Conservation (phyloP, 2,888 invertebrate species). For the Cabera pusaria region DNA sequence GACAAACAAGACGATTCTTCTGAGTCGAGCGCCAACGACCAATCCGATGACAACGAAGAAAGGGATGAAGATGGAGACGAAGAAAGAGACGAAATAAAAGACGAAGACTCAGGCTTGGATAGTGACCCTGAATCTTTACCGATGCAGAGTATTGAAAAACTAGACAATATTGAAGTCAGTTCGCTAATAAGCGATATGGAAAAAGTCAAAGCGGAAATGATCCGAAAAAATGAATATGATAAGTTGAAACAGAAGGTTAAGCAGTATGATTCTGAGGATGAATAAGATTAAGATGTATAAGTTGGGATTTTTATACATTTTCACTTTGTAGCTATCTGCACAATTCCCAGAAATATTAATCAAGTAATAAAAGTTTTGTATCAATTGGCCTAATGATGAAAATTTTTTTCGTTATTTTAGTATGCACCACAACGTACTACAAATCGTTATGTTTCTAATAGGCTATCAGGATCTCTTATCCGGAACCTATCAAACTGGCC, state of each 20-base stretch:
- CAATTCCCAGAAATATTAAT: too few relatives aligned
- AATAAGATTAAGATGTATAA: conserved; percentile 21
- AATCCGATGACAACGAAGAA: conserved; percentile 58
- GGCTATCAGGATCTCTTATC: too few relatives aligned
- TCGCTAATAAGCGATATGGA: conserved; percentile 72
- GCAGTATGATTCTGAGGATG: conserved; percentile 59
- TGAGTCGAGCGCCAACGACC: not conserved
- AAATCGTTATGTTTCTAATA: too few relatives aligned
- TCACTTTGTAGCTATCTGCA: too few relatives aligned
- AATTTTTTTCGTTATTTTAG: too few relatives aligned
- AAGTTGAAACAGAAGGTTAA: conserved; percentile 67
- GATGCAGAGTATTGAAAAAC: conserved; percentile 46
- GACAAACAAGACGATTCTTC: conserved; percentile 28
- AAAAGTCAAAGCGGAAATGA: conserved; percentile 64
- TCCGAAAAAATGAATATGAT: conserved; percentile 66
- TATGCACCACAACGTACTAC: too few relatives aligned
- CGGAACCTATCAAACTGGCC: too few relatives aligned
- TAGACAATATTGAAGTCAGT: conserved; percentile 62
- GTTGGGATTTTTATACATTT: too few relatives aligned
- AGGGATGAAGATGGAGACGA: too few relatives aligned
- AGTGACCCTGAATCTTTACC: conserved; percentile 47
- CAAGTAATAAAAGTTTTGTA: too few relatives aligned
- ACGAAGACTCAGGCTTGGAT: conserved; percentile 66
- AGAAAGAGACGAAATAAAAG: conserved; percentile 42
- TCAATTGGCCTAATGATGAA: too few relatives aligned